These are phyloP conservation scores for Drosophila kepulauana DNA, from an alignment of 1,140 invertebrate genomes.

Conservation along the genomic window DNA sequence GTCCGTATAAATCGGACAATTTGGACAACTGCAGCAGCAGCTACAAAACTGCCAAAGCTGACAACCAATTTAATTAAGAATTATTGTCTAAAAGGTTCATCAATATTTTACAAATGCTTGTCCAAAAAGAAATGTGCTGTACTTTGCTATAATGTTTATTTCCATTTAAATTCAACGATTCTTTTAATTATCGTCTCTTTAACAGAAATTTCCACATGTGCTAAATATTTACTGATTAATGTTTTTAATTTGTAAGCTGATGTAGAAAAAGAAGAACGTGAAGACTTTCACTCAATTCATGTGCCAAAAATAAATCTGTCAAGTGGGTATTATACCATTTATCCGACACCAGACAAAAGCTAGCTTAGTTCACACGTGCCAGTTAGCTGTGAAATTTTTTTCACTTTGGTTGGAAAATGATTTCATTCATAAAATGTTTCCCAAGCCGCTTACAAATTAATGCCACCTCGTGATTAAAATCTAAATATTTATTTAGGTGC, in stretches of 20 bases:
- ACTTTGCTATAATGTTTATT: background rate
- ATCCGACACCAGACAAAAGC: constrained; percentile 6
- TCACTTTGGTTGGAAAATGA: background rate
- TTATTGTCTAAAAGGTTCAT: constrained; percentile 52
- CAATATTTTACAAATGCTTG: constrained; percentile 56
- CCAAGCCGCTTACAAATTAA: background rate
- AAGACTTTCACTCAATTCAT: background rate
- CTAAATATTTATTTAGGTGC: constrained; percentile 1
- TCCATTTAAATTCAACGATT: background rate
- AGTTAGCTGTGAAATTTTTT: constrained; percentile 1
- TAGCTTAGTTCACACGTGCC: constrained; percentile 22
- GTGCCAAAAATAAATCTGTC: constrained; percentile 22
- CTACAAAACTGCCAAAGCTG: constrained; percentile 14
- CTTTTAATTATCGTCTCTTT: background rate
- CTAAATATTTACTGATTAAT: background rate
- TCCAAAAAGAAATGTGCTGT: background rate
- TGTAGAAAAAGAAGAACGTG: background rate
- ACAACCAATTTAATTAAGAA: constrained; percentile 68
- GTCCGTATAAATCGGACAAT: constrained; percentile 24
- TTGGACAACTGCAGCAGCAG: constrained; percentile 31
- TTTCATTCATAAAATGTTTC: constrained; percentile 1
- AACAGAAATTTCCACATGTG: background rate
- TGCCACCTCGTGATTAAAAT: constrained; percentile 2
- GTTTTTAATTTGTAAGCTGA: background rate
- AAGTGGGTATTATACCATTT: constrained; percentile 7